Percentiles rank a stretch among this genome's conserved stretches.
phyloP scores from a whole-genome alignment of 2,113 vertebrate genomes.

The Dermatemys mawii region DNA sequence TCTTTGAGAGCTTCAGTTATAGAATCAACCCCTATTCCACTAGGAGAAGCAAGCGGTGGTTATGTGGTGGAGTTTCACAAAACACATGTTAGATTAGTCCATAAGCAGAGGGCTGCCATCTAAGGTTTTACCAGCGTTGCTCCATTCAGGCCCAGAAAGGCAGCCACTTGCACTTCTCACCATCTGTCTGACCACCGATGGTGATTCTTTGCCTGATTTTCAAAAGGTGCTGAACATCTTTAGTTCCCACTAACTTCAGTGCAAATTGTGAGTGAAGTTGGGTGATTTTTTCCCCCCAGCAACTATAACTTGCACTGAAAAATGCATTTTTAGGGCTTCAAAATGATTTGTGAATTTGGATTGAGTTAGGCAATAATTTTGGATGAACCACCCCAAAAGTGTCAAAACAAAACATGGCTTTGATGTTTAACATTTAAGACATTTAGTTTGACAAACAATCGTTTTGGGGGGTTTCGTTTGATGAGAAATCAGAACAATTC shows the following conservation, averaged over 20 bases:
- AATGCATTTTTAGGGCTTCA: background rate
- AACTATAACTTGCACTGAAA: background rate
- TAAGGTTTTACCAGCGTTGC: background rate
- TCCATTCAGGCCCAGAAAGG: background rate
- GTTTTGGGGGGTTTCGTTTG: background rate
- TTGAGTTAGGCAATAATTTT: background rate
- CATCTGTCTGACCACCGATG: background rate
- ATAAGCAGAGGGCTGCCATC: background rate
- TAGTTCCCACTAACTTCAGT: constrained; percentile 32
- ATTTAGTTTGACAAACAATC: background rate
- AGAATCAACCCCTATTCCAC: background rate
- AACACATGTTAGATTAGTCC: background rate
- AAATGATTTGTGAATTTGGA: background rate
- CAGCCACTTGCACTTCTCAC: background rate
- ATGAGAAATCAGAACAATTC: background rate
- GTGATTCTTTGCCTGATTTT: constrained; percentile 32
- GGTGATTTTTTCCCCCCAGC: background rate
- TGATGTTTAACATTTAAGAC: background rate
- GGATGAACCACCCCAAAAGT: background rate
- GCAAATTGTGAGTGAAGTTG: background rate
- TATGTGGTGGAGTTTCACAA: background rate
- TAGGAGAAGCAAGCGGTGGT: background rate
- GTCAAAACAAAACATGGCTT: background rate
- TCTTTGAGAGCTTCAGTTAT: background rate
- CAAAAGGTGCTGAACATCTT: constrained; percentile 32